Evolutionary conservation across 2,888 invertebrate species (phyloP).

Genomic region (Nebria brevicollis): DNA sequence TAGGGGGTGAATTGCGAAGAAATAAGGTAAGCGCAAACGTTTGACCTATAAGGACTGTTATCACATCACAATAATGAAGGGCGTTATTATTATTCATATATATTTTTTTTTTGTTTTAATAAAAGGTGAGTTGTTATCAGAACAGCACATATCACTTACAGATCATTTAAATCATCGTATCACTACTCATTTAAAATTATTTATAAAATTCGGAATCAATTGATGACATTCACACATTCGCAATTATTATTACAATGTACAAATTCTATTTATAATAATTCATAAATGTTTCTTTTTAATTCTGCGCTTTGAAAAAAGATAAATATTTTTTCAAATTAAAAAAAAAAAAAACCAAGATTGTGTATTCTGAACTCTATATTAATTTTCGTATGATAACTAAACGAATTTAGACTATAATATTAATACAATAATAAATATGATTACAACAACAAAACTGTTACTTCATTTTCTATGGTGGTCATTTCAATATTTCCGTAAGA

Average conservation of each 20-base stretch:
- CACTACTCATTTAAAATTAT: slow-evolving; percentile 47
- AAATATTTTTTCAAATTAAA: background rate
- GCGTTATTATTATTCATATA: background rate
- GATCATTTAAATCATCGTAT: slow-evolving; percentile 35
- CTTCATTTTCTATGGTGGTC: background rate
- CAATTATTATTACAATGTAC: slow-evolving; percentile 45
- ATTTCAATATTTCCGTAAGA: background rate
- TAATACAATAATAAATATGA: background rate
- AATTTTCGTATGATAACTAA: background rate
- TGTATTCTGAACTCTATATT: background rate
- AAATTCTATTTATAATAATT: slow-evolving; percentile 38
- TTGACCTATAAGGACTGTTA: slow-evolving; percentile 28
- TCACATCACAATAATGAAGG: slow-evolving; percentile 35
- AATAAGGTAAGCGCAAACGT: slow-evolving; percentile 13
- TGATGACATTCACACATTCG: slow-evolving; percentile 45
- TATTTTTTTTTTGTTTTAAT: background rate
- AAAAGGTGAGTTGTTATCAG: slow-evolving; percentile 25
- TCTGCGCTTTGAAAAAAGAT: slow-evolving; percentile 35
- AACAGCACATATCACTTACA: slow-evolving; percentile 45
- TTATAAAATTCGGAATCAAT: slow-evolving; percentile 45
- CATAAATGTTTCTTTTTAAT: slow-evolving; percentile 29
- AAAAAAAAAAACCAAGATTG: background rate
- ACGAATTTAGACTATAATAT: background rate
- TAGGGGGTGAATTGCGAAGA: slow-evolving; percentile 6
- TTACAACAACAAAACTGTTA: background rate